phyloP scores from a whole-genome alignment of 1,140 invertebrate genomes.

The Drosophila lowei region DNA sequence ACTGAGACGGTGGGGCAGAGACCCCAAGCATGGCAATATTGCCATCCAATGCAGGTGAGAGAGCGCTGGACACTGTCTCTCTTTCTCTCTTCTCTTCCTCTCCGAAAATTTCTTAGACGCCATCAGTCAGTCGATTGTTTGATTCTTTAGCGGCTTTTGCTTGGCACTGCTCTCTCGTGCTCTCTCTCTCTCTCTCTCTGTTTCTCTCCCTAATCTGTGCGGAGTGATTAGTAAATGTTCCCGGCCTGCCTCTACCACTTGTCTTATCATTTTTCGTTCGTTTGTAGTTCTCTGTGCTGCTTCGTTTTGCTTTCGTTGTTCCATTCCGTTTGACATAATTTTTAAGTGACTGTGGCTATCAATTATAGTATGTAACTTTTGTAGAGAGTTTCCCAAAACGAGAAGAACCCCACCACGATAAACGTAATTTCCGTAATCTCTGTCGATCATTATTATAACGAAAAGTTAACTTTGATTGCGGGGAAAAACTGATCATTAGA shows the following conservation, averaged over 20 bases:
- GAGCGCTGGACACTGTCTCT: too few species aligned
- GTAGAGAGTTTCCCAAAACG: background rate
- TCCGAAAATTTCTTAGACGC: background rate
- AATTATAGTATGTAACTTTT: background rate
- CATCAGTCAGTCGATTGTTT: slow-evolving; percentile 6
- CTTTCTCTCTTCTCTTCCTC: too few species aligned
- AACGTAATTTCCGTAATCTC: slow-evolving; percentile 11
- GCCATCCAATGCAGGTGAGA: too few species aligned
- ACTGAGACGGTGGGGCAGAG: too few species aligned
- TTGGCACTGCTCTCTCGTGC: background rate
- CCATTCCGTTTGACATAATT: slow-evolving; percentile 28
- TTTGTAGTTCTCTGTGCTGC: slow-evolving; percentile 15
- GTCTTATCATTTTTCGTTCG: slow-evolving; percentile 58
- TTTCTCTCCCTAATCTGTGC: slow-evolving; percentile 23
- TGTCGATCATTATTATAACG: background rate
- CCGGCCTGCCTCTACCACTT: slow-evolving; percentile 14
- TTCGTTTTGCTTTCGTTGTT: slow-evolving; percentile 31
- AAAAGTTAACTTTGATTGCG: slow-evolving; percentile 1
- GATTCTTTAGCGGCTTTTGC: background rate
- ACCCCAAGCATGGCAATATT: too few species aligned
- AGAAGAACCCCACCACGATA: slow-evolving; percentile 1
- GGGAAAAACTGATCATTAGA: background rate
- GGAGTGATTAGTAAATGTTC: slow-evolving; percentile 48
- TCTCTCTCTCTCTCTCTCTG: slow-evolving; percentile 15
- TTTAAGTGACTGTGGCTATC: background rate